A percentile compares a stretch with the other conserved stretches of the same genome.
Conservation (phyloP, 2,113 vertebrate species). For the Corvus moneduloides region DNA sequence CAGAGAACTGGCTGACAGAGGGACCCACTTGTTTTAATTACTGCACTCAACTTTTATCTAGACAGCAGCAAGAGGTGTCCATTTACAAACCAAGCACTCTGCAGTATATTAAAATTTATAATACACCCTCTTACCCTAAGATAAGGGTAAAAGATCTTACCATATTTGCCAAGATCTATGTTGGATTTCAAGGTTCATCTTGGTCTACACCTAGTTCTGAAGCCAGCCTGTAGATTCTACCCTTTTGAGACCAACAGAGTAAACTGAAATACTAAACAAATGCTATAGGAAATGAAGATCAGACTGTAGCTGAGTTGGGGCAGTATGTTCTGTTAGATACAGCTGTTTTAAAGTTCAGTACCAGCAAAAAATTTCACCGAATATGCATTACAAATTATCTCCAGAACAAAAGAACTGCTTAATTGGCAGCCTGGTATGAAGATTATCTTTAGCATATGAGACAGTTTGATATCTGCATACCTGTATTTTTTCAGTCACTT, state of each 20-base stretch:
- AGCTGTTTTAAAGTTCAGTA: neutral
- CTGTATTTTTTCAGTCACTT: neutral
- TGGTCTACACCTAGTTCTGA: neutral
- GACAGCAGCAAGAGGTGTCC: neutral
- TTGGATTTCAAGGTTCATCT: neutral
- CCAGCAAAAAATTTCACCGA: neutral
- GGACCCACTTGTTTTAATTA: neutral
- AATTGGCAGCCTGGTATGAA: neutral
- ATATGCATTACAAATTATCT: neutral
- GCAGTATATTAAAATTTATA: neutral
- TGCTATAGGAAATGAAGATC: neutral
- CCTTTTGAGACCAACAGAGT: neutral
- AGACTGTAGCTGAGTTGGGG: neutral
- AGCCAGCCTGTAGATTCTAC: neutral
- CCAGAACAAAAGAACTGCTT: neutral
- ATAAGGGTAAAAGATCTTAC: neutral
- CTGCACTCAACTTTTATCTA: neutral
- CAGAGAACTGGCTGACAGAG: neutral
- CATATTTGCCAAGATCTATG: neutral
- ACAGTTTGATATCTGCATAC: neutral
- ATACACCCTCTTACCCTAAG: neutral
- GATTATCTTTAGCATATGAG: neutral
- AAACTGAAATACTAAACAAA: neutral
- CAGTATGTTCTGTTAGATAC: neutral
- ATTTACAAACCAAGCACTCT: neutral